Evolutionary conservation across 2,113 vertebrate genomes (phyloP), one percentile per base, ranked within the genome.

Genomic region (Gavia stellata): DNA sequence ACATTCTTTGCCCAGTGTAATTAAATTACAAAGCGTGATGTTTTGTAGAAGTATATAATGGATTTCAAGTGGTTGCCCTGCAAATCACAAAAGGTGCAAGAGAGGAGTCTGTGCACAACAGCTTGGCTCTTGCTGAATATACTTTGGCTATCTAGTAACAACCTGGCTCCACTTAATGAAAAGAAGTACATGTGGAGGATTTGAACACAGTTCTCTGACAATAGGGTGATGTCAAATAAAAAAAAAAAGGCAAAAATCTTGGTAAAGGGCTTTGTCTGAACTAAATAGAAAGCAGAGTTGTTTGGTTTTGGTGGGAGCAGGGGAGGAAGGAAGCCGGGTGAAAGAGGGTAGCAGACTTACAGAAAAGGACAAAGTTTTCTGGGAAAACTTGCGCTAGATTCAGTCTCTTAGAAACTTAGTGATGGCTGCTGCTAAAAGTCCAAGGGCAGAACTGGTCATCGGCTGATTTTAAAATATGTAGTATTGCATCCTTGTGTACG

Each of bases 221-320:
- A 97, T 77, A 75, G 96, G 94, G 71, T 79, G 79, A 83, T 95
- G 95, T 94, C 88, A 93, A 96, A 93, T 88, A 56, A 24, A 90
- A 73, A 86, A 95, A 88, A 88, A 38, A 62, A 20, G 29, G 31
- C 10, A 59, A 95, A 96, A 94, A 93, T 86, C 90, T 91, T 45
- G 29, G 94, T 83, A 86, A 91, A 92, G 44, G 83, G 53, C 44
- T 97, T 96, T 92, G 89, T 95, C 92, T 93, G 95, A 96, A 62
- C 85, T 33, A 90, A 92, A 93, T 88, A 97, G 94, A 97, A 92
- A 96, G 95, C 92, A 88, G 93, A 67, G 83, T 59, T 97, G 97
- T 95, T 97, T 95, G 92, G 91, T 33, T 72, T 59, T 72, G 74
- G 70, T 65, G 62, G 61, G 78, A 84, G 77, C 26, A 73, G 44